phyloP scores from a whole-genome alignment of 2,888 invertebrate species.

The Nephrotoma appendiculata region DNA sequence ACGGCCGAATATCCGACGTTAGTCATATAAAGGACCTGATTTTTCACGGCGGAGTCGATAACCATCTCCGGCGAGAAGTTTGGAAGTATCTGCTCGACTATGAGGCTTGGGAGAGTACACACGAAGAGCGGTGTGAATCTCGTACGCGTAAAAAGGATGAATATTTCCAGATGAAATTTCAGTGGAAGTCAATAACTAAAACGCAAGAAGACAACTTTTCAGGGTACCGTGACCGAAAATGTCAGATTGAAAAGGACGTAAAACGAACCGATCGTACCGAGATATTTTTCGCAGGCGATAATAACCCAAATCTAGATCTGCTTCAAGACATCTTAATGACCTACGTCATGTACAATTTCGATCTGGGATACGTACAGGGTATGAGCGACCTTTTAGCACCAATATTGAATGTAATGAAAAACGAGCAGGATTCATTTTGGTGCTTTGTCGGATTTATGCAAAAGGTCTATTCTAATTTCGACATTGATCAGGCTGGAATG shows the following conservation, averaged over 20 bases:
- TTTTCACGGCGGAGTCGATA: not conserved
- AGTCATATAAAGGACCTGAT: constrained; percentile 52
- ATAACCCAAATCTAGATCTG: constrained; percentile 73
- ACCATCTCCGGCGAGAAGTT: constrained; percentile 52
- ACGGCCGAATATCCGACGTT: constrained; percentile 66
- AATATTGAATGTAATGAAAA: constrained; percentile 70
- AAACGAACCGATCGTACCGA: constrained; percentile 86
- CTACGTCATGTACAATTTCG: constrained; percentile 98
- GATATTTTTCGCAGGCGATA: constrained; percentile 84
- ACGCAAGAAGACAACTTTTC: constrained; percentile 80
- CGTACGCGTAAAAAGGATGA: constrained; percentile 64
- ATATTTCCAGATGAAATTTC: constrained; percentile 90
- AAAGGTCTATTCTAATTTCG: constrained; percentile 82
- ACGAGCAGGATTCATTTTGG: constrained; percentile 97
- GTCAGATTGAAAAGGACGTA: constrained; percentile 94
- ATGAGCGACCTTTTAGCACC: constrained; percentile 97
- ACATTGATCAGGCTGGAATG: constrained; percentile 94
- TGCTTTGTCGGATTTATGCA: constrained; percentile 98
- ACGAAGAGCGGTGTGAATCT: constrained; percentile 49
- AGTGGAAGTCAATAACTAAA: constrained; percentile 83
- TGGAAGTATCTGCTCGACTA: constrained; percentile 94
- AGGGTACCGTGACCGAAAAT: constrained; percentile 79
- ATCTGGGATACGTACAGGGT: constrained; percentile 90
- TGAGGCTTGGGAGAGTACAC: constrained; percentile 70
- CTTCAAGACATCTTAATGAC: constrained; percentile 93